A percentile compares a stretch with the other conserved stretches of the same genome.
Conservation (phyloP, 2,797 vertebrate genomes). For the Ceryle rudis region DNA sequence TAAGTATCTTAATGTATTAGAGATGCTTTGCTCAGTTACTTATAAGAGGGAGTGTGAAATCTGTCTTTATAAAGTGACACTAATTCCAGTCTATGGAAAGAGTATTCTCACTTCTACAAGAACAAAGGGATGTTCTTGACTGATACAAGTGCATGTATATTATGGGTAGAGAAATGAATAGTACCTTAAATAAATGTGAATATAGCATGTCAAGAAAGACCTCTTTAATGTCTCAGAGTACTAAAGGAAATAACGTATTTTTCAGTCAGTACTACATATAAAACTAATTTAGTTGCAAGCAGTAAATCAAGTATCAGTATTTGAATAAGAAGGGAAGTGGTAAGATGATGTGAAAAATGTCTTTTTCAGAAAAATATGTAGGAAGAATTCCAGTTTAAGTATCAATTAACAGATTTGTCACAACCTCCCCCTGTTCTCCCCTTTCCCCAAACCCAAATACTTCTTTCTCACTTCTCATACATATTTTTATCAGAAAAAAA, state of each 20-base stretch:
- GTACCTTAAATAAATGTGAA: not conserved
- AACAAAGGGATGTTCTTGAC: slow-evolving; percentile 36
- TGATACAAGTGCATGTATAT: not conserved
- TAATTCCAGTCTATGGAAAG: not conserved
- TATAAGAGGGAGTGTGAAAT: not conserved
- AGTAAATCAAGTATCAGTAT: slow-evolving; percentile 19
- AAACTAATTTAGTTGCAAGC: not conserved
- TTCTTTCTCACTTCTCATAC: not conserved
- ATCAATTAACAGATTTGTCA: not conserved
- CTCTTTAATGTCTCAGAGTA: not conserved
- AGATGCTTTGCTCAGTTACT: not conserved
- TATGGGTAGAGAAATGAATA: not conserved
- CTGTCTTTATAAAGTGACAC: not conserved
- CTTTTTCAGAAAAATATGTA: not conserved
- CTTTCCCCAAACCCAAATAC: not conserved
- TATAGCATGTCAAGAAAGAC: not conserved
- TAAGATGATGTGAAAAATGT: not conserved
- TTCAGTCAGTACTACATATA: not conserved
- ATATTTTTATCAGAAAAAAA: not conserved
- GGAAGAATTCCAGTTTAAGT: not conserved
- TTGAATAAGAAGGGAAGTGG: not conserved
- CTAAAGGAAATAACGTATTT: slow-evolving; percentile 7
- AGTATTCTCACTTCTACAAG: not conserved
- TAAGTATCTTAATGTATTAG: not conserved
- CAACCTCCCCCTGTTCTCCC: not conserved